Conservation (phyloP, 2,888 invertebrate genomes). For the Asteroscopus sphinx region DNA sequence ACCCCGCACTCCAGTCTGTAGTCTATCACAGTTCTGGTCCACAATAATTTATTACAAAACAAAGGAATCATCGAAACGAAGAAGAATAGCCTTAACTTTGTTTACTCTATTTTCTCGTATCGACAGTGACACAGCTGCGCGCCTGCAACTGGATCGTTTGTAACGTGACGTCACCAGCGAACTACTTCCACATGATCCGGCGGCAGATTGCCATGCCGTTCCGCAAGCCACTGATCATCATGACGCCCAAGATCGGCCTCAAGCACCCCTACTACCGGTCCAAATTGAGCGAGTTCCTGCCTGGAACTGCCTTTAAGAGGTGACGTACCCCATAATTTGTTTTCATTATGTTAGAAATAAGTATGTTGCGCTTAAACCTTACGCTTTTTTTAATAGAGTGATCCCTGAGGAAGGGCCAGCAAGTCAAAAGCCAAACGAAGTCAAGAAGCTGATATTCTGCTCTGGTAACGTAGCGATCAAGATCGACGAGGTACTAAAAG, state of each 20-base stretch:
- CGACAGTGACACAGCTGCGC: slow-evolving; percentile 92
- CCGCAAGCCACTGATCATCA: slow-evolving; percentile 94
- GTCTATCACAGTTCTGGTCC: no score
- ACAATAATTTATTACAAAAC: no score
- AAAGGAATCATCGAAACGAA: no score
- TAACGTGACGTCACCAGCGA: slow-evolving; percentile 94
- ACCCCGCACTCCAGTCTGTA: no score
- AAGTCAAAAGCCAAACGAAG: slow-evolving; percentile 88
- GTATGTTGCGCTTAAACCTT: no score
- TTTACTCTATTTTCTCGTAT: no score
- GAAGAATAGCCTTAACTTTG: no score
- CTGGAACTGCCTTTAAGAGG: slow-evolving; percentile 88
- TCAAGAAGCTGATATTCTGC: slow-evolving; percentile 95
- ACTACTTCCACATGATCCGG: slow-evolving; percentile 94
- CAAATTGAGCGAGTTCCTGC: slow-evolving; percentile 91
- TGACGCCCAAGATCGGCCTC: slow-evolving; percentile 94
- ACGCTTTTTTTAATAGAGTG: slow-evolving; percentile 72
- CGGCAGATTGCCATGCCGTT: slow-evolving; percentile 94
- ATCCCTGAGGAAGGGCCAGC: slow-evolving; percentile 92
- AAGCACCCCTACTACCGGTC: slow-evolving; percentile 94
- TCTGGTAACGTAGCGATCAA: slow-evolving; percentile 96
- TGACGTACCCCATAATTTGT: no score
- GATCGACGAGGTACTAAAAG: slow-evolving; percentile 92
- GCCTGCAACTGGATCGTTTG: slow-evolving; percentile 93
- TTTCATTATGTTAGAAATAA: no score